These are phyloP conservation scores for Xanthia icteritia DNA, from an alignment of 2,888 invertebrate genomes.

Conservation along the genomic window DNA sequence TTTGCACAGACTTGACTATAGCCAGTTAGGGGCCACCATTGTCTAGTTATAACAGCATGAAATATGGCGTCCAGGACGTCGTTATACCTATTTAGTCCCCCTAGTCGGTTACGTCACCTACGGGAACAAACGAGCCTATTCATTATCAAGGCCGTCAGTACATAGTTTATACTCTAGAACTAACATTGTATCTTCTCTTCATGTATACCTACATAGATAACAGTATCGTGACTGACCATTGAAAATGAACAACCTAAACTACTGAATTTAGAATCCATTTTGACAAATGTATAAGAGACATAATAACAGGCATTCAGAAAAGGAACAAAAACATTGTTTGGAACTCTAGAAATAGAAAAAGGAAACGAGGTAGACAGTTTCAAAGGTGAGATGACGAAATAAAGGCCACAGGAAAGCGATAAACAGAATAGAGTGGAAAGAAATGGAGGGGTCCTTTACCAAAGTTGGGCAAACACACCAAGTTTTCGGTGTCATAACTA, in stretches of 20 bases:
- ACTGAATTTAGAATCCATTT: no score
- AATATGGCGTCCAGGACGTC: slow-evolving; percentile 40
- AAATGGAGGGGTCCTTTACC: no score
- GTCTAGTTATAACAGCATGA: slow-evolving; percentile 19
- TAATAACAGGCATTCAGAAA: no score
- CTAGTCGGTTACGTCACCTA: slow-evolving; percentile 39
- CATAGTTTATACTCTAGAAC: slow-evolving; percentile 28
- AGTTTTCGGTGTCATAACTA: no score
- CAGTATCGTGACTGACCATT: not conserved
- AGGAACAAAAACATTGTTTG: no score
- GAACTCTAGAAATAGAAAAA: no score
- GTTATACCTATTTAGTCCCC: slow-evolving; percentile 52
- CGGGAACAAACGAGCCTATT: slow-evolving; percentile 44
- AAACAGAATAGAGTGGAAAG: no score
- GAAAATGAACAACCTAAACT: not conserved
- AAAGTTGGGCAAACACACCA: no score
- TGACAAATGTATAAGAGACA: no score
- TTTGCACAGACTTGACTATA: not conserved
- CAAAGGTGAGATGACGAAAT: no score
- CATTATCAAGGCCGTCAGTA: slow-evolving; percentile 35
- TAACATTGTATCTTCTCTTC: slow-evolving; percentile 25
- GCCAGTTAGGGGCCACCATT: slow-evolving; percentile 9
- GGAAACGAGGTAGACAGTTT: no score
- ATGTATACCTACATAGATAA: not conserved
- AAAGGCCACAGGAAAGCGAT: no score